phyloP scores from a whole-genome alignment of 2,888 invertebrate species.

The Frankliniella intonsa region DNA sequence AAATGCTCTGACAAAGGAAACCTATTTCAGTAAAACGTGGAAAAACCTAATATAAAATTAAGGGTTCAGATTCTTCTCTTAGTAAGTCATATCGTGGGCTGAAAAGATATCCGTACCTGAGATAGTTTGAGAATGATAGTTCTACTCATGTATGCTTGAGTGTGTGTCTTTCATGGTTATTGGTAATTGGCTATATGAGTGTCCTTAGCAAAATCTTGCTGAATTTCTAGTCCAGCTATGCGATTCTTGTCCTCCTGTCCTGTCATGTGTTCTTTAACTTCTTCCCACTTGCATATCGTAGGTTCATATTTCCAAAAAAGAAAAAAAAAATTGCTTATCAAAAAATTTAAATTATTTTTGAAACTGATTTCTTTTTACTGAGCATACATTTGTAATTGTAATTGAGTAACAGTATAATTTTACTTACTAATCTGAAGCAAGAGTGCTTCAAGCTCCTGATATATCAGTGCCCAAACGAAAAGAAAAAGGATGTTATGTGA shows the following conservation, averaged over 20 bases:
- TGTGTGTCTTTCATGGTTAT: neutral
- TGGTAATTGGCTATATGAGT: neutral
- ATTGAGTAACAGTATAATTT: too few species aligned
- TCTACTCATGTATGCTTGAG: neutral
- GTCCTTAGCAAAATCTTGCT: neutral
- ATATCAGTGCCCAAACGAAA: too few species aligned
- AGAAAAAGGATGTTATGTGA: too few species aligned
- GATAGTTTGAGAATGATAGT: neutral
- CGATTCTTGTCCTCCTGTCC: neutral
- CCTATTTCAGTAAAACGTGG: neutral
- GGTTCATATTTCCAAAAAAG: neutral
- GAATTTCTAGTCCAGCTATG: constrained; percentile 18
- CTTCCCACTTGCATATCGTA: neutral
- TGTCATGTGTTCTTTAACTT: neutral
- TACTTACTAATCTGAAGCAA: too few species aligned
- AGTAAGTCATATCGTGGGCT: neutral
- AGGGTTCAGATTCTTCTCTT: neutral
- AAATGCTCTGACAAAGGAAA: neutral
- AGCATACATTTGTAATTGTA: too few species aligned
- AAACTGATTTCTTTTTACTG: too few species aligned
- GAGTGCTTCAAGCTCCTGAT: too few species aligned
- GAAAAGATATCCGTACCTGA: neutral
- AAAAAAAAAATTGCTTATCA: neutral
- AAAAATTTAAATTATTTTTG: neutral
- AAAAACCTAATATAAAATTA: neutral